phyloP scores from a whole-genome alignment of 23 tunicate species.

The Corella eumyota region DNA sequence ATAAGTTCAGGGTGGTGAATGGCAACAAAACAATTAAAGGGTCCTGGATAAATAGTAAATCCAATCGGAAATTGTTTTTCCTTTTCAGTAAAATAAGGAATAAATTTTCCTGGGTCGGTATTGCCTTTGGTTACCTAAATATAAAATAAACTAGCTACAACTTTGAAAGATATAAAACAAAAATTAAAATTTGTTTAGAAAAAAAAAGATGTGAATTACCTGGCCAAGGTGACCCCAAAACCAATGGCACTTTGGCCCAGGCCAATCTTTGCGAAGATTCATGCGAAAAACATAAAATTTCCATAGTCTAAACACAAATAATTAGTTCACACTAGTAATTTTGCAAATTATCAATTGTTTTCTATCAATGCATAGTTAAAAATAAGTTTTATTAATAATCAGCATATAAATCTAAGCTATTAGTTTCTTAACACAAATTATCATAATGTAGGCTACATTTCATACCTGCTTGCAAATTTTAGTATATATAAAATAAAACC shows the following conservation, averaged over 20 bases:
- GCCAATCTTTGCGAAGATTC: conserved; percentile 39
- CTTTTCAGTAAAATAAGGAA: conserved; percentile 23
- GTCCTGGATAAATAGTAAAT: conserved; percentile 43
- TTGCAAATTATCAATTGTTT: too few relatives aligned
- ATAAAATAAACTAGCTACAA: too few relatives aligned
- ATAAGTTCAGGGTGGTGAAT: conserved; percentile 26
- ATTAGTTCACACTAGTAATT: too few relatives aligned
- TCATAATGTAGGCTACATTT: too few relatives aligned
- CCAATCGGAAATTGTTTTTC: conserved; percentile 39
- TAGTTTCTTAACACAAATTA: too few relatives aligned
- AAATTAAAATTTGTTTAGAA: too few relatives aligned
- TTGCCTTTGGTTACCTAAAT: conserved; percentile 24
- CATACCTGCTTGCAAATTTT: conserved; percentile 1
- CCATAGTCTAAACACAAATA: background rate
- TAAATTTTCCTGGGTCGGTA: conserved; percentile 14
- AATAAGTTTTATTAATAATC: too few relatives aligned
- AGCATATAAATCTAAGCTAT: too few relatives aligned
- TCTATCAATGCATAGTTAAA: too few relatives aligned
- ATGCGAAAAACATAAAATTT: conserved; percentile 12
- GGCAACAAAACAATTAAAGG: conserved; percentile 13
- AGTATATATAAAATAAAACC: background rate
- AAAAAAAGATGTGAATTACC: too few relatives aligned
- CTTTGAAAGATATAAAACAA: too few relatives aligned
- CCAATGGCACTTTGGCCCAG: conserved; percentile 43
- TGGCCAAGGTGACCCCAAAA: conserved; percentile 55